These are phyloP conservation scores for Clanis bilineata DNA, from an alignment of 2,888 invertebrate species.

Conservation along the genomic window DNA sequence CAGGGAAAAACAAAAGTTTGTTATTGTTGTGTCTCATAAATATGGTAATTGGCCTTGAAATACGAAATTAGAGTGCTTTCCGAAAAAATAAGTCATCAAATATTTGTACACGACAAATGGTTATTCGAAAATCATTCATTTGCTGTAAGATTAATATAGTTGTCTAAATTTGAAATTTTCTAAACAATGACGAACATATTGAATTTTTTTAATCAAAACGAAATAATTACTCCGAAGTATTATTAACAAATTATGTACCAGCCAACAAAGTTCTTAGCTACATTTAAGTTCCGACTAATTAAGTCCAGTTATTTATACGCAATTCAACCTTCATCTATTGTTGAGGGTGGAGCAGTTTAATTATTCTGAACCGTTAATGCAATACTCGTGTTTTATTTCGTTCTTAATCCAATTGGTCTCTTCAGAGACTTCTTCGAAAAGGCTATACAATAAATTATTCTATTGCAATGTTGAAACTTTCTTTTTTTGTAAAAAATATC, in stretches of 20 bases:
- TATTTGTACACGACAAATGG: too few relatives aligned
- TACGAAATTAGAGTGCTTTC: slow-evolving; percentile 12
- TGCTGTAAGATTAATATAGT: too few relatives aligned
- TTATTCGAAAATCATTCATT: too few relatives aligned
- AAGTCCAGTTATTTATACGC: slow-evolving; percentile 2
- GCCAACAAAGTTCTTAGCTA: not conserved
- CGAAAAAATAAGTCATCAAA: not conserved
- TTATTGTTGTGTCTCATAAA: slow-evolving; percentile 15
- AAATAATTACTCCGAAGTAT: not conserved
- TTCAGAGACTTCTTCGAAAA: slow-evolving; percentile 6
- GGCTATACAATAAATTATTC: slow-evolving; percentile 4
- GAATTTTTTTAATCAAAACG: not conserved
- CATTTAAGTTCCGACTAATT: not conserved
- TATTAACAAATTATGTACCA: not conserved
- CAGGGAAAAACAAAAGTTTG: slow-evolving; percentile 14
- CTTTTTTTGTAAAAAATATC: not conserved
- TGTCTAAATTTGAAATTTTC: not conserved
- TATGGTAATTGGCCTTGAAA: slow-evolving; percentile 15
- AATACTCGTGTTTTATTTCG: slow-evolving; percentile 24
- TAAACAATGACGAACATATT: not conserved
- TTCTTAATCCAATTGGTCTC: not conserved
- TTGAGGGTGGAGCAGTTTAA: slow-evolving; percentile 18
- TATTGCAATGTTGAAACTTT: not conserved
- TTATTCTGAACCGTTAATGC: slow-evolving; percentile 29
- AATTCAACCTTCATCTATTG: slow-evolving; percentile 19